A percentile compares a stretch with the other conserved stretches of the same genome.
These are phyloP conservation scores for Druceiella hillmani DNA, from an alignment of 2,888 invertebrate genomes.

Conservation along the genomic window DNA sequence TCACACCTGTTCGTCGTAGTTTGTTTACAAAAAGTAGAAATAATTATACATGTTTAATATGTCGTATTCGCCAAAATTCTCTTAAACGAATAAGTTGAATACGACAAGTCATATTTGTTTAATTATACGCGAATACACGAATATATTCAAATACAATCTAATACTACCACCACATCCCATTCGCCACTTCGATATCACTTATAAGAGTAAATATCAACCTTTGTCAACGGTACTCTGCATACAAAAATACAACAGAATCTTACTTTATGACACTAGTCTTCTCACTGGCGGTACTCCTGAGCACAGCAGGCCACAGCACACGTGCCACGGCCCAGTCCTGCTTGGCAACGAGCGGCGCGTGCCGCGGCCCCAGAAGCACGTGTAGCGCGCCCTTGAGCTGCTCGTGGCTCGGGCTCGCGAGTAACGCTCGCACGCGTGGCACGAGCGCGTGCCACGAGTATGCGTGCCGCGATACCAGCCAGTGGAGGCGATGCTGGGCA, in stretches of 20 bases:
- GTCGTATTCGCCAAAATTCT: no score
- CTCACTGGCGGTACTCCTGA: slow-evolving; percentile 76
- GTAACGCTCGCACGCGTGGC: slow-evolving; percentile 55
- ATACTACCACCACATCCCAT: no score
- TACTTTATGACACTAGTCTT: slow-evolving; percentile 71
- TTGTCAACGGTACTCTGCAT: neutral
- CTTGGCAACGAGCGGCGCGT: slow-evolving; percentile 59
- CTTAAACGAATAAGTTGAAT: no score
- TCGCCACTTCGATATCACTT: no score
- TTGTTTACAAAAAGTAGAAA: no score
- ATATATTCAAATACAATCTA: no score
- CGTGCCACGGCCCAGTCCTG: slow-evolving; percentile 69
- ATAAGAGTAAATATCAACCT: slow-evolving; percentile 1
- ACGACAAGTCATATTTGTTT: no score
- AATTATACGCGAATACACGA: no score
- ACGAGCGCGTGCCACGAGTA: slow-evolving; percentile 65
- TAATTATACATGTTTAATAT: no score
- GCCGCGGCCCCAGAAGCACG: slow-evolving; percentile 64
- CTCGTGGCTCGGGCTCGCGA: slow-evolving; percentile 60
- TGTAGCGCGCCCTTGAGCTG: slow-evolving; percentile 75
- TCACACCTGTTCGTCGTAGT: no score
- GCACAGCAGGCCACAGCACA: slow-evolving; percentile 72
- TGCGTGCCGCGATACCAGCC: slow-evolving; percentile 59
- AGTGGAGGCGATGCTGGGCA: slow-evolving; percentile 62
- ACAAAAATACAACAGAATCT: no score